Conservation (phyloP, 2,797 vertebrate genomes). For the Lutjanus campechanus region DNA sequence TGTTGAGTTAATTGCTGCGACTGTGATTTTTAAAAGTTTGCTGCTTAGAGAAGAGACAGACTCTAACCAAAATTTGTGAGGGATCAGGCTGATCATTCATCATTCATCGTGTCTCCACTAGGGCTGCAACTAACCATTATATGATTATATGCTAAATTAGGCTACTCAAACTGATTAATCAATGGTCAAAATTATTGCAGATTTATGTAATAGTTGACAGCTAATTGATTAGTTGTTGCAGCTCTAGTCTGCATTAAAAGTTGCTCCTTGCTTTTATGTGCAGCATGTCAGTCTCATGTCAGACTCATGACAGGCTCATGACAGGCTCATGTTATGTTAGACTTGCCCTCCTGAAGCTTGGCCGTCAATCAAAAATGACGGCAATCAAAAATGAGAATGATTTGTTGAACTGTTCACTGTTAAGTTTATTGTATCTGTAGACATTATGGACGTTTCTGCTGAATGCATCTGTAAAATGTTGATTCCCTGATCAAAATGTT, state of each 20-base stretch:
- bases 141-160: too few relatives aligned
- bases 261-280: background rate
- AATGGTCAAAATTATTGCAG: too few relatives aligned
- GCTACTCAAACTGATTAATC: too few relatives aligned
- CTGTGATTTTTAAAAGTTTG: background rate
- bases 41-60: background rate
- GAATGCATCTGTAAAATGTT: background rate
- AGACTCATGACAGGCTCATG: background rate
- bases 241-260: background rate
- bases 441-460: background rate
- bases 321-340: background rate
- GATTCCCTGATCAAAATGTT: background rate
- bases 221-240: too few relatives aligned
- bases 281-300: background rate
- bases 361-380: background rate
- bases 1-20: slow-evolving; percentile 1
- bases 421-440: too few relatives aligned
- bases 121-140: too few relatives aligned
- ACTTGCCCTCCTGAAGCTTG: background rate
- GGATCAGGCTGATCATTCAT: background rate
- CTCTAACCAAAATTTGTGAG: background rate
- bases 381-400: background rate
- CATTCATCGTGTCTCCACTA: too few relatives aligned
- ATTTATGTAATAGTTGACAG: too few relatives aligned
- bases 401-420: background rate